Evolutionary conservation across 2,888 invertebrate species (phyloP).

Genomic region (Gnatocerus cornutus): DNA sequence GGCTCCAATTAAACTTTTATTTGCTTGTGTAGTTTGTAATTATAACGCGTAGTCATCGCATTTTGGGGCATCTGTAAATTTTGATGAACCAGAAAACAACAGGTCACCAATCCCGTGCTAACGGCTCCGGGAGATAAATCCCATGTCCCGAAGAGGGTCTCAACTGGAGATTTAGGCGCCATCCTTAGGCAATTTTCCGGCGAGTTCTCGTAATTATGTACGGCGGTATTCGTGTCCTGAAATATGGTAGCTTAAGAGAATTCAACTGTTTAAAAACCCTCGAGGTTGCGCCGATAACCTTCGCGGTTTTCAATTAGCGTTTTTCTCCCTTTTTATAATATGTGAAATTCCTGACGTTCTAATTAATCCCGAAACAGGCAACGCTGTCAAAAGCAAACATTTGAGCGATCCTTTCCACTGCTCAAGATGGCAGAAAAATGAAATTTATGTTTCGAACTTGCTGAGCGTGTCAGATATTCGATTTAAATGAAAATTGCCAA

Average conservation of each 20-base stretch:
- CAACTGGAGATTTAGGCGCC: slow-evolving; percentile 10
- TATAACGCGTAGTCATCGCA: too few species aligned
- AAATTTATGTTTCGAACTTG: slow-evolving; percentile 24
- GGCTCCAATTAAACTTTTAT: too few species aligned
- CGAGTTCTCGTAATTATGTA: slow-evolving; percentile 33
- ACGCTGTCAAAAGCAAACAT: slow-evolving; percentile 17
- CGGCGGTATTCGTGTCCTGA: slow-evolving; percentile 23
- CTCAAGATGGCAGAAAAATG: slow-evolving; percentile 9
- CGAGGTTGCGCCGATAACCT: slow-evolving; percentile 17
- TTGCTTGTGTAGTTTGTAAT: too few species aligned
- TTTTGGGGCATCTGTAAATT: slow-evolving; percentile 1
- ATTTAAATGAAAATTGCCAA: slow-evolving; percentile 18
- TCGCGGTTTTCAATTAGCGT: slow-evolving; percentile 34
- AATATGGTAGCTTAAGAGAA: slow-evolving; percentile 32
- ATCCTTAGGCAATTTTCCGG: slow-evolving; percentile 25
- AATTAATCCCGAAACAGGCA: slow-evolving; percentile 19
- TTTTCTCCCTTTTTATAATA: slow-evolving; percentile 9
- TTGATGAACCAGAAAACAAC: slow-evolving; percentile 18
- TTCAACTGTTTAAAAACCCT: slow-evolving; percentile 20
- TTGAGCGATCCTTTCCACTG: not conserved
- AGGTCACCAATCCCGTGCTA: slow-evolving; percentile 14
- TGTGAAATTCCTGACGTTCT: slow-evolving; percentile 27
- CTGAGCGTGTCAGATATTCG: slow-evolving; percentile 17
- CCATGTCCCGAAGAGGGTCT: not conserved
- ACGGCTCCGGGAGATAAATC: slow-evolving; percentile 12